phyloP scores from a whole-genome alignment of 2,797 vertebrate genomes.

The Smutsia temminckii region DNA sequence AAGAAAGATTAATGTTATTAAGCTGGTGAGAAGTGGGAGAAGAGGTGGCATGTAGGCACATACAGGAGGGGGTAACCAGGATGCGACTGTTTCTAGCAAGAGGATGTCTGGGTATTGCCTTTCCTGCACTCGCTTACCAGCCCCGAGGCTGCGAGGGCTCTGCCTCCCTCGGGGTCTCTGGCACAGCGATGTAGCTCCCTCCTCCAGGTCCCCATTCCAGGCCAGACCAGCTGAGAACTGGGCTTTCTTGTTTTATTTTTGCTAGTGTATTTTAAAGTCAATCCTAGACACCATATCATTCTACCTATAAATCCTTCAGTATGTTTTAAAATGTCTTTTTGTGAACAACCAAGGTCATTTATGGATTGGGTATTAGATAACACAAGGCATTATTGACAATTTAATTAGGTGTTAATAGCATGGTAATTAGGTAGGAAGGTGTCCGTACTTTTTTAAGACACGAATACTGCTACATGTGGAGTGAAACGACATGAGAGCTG shows the following conservation, averaged over 20 bases:
- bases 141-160: neutral
- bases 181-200: too few species aligned
- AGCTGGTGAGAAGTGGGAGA: neutral
- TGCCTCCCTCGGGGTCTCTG: neutral
- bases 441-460: neutral
- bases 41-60: rapidly evolving
- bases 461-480: rapidly evolving
- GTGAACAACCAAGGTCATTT: neutral
- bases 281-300: neutral
- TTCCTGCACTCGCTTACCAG: neutral
- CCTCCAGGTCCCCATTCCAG: rapidly evolving
- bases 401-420: neutral
- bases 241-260: neutral
- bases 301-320: neutral
- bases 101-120: neutral
- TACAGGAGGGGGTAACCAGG: neutral
- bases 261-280: neutral
- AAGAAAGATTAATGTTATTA: neutral
- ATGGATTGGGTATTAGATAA: neutral
- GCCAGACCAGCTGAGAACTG: neutral
- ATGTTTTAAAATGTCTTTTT: constrained; percentile 10
- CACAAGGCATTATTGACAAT: neutral
- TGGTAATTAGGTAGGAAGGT: rapidly evolving
- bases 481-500: neutral
- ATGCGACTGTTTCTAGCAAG: neutral